Evolutionary conservation across 2,888 invertebrate genomes (phyloP).

Genomic region (Dastarcus helophoroides): DNA sequence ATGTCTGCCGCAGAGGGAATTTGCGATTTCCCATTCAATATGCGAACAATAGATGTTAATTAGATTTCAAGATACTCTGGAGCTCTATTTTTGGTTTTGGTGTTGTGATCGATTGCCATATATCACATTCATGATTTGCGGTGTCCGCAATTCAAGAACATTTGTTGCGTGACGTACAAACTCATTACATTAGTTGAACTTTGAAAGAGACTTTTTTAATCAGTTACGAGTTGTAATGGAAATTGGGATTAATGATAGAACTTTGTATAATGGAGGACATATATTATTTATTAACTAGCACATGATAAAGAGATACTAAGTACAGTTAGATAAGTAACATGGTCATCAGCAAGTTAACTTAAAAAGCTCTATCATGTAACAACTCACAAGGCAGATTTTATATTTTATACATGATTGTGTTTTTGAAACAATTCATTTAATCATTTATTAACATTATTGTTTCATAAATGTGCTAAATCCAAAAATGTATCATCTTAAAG

Average conservation of each 20-base stretch:
- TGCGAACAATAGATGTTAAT: constrained; percentile 1
- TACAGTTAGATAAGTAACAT: constrained; percentile 22
- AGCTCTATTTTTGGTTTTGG: no score
- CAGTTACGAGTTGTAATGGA: no score
- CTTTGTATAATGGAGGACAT: constrained; percentile 25
- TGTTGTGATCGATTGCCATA: no score
- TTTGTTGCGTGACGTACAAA: no score
- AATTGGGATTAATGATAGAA: no score
- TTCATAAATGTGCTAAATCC: no score
- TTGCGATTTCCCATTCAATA: neutral
- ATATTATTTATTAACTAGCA: constrained; percentile 25
- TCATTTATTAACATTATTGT: no score
- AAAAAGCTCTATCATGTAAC: neutral
- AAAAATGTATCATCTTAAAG: no score
- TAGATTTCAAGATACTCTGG: constrained; percentile 2
- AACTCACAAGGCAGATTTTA: constrained; percentile 1
- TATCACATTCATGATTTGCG: no score
- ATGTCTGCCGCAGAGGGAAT: constrained; percentile 6
- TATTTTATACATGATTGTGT: constrained; percentile 4
- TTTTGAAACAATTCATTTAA: neutral
- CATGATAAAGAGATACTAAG: constrained; percentile 26
- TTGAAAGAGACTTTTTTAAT: no score
- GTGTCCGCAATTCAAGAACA: no score
- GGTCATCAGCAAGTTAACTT: constrained; percentile 14
- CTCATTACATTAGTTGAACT: no score